These are phyloP conservation scores for Agrotis puta DNA, from an alignment of 2,888 invertebrate genomes.

Conservation along the genomic window DNA sequence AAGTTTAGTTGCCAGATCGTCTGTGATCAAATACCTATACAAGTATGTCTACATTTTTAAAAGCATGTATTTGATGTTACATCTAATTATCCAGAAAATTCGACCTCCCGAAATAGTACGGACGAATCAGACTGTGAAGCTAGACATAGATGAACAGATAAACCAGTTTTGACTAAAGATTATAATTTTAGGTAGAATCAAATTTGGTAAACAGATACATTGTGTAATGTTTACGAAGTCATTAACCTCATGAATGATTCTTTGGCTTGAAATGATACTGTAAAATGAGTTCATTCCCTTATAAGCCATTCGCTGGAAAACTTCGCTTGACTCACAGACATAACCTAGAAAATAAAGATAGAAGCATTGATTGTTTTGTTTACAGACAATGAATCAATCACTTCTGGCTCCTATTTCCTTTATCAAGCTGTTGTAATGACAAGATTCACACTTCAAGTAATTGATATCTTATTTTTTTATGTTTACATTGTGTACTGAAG, in stretches of 20 bases:
- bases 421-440: constrained; percentile 40
- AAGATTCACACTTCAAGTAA: constrained; percentile 45
- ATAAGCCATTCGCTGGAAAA: constrained; percentile 8
- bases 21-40: constrained; percentile 41
- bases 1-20: constrained; percentile 52
- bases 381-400: constrained; percentile 44
- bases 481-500: constrained; percentile 45
- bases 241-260: constrained; percentile 21
- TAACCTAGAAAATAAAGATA: constrained; percentile 37
- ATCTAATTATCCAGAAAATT: constrained; percentile 10
- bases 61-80: constrained; percentile 19
- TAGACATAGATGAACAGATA: neutral
- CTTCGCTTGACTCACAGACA: constrained; percentile 16
- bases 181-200: neutral
- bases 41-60: constrained; percentile 36
- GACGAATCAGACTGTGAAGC: neutral
- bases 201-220: constrained; percentile 8
- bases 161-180: neutral
- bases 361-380: constrained; percentile 31
- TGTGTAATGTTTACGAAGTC: constrained; percentile 20
- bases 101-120: neutral
- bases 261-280: constrained; percentile 21
- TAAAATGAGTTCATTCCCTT: constrained; percentile 18
- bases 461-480: constrained; percentile 37
- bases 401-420: constrained; percentile 41